Evolutionary conservation across 2,797 vertebrate species (phyloP).

Genomic region (Chromis chromis): DNA sequence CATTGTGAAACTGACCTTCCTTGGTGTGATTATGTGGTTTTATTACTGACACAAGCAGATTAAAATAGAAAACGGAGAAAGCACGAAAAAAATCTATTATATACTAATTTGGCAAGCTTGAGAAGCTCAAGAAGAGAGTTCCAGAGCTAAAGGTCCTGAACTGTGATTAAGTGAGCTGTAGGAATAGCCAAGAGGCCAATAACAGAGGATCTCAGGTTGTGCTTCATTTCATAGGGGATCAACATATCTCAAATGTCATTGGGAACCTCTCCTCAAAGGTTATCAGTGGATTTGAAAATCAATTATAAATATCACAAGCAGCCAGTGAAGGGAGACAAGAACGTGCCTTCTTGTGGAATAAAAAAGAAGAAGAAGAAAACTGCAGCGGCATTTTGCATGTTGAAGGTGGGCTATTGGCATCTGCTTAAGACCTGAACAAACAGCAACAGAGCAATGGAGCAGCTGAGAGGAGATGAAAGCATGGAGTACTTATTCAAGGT

Average conservation of each 20-base stretch:
- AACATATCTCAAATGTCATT: constrained; percentile 5
- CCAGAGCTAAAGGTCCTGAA: neutral
- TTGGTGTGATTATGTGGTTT: neutral
- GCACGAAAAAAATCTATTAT: too few species aligned
- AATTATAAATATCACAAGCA: constrained; percentile 9
- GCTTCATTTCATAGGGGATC: constrained; percentile 10
- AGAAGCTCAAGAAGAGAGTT: neutral
- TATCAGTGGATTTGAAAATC: constrained; percentile 16
- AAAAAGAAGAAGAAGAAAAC: neutral
- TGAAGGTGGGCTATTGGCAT: neutral
- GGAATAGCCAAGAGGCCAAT: neutral
- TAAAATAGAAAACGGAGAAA: too few species aligned
- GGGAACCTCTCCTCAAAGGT: constrained; percentile 2
- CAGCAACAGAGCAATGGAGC: neutral
- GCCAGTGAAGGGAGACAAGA: neutral
- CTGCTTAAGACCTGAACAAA: neutral
- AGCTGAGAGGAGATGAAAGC: neutral
- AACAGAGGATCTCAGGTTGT: neutral
- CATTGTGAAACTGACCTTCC: neutral
- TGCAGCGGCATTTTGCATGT: neutral
- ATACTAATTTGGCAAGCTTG: neutral
- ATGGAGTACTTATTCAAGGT: neutral
- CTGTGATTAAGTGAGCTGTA: neutral
- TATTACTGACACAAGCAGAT: neutral
- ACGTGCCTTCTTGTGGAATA: neutral